Conservation (phyloP, 2,888 invertebrate species). For the Steinernema scapterisci region DNA sequence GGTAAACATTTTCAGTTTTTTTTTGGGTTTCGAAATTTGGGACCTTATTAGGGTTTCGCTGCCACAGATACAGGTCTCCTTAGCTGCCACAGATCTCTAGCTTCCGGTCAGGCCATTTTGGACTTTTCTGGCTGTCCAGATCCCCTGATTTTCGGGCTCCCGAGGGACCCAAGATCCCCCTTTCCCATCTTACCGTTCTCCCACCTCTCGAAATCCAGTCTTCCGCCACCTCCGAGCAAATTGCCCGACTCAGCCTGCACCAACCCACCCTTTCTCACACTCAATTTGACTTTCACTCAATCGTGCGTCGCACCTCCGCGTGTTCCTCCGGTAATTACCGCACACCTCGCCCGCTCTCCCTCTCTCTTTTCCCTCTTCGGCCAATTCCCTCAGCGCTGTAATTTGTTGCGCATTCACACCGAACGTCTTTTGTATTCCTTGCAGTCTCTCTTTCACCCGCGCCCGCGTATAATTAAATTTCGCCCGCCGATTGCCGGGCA, state of each 20-base stretch:
- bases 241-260: neutral
- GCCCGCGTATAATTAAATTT: constrained; percentile 17
- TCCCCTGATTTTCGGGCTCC: too few species aligned
- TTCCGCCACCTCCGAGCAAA: neutral
- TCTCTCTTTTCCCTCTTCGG: too few species aligned
- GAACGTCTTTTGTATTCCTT: constrained; percentile 9
- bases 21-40: neutral
- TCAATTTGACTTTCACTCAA: constrained; percentile 17
- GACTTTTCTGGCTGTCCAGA: too few species aligned
- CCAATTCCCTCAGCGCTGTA: neutral
- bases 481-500: neutral
- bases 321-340: constrained; percentile 2
- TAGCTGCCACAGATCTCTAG: too few species aligned
- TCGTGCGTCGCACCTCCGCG: neutral
- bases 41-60: too few species aligned
- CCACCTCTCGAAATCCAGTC: neutral
- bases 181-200: too few species aligned
- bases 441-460: constrained; percentile 8
- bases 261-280: neutral
- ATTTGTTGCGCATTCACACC: constrained; percentile 22
- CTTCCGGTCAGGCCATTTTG: too few species aligned
- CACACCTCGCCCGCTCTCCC: neutral
- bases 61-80: too few species aligned
- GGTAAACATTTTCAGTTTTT: neutral
- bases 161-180: too few species aligned